Evolutionary conservation across 2,797 vertebrate genomes (phyloP), one percentile per base, ranked within the genome.

Genomic region (Apogon hyalosoma): DNA sequence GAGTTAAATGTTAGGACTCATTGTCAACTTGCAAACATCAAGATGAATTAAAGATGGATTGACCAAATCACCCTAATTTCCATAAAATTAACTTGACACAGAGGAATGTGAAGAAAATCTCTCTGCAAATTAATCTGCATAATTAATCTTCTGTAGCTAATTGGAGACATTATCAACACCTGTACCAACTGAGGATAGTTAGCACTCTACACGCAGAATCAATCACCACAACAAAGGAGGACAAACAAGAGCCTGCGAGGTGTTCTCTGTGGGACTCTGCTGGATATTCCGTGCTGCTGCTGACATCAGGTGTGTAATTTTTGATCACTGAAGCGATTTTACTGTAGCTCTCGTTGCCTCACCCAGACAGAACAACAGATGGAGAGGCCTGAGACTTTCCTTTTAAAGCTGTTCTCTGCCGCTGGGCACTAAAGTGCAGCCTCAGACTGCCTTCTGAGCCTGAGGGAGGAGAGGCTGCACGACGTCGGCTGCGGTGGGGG

Each of bases 311-410:
- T 83, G 79, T 75, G 73, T 77, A 54, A 82, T 83, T 86, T 86
- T 86, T 87, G 80, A 88, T 85, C 85, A 82, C 69, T 79, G 77
- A 80, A 73, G 75, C 63, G 1, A 57, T 78, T 82, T 83, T 52
- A 73, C 67, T 65, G 61, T 67, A 66, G 67, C 64, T 49, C 58
- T 45, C 45, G 62, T 67, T 73, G 59, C 47, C 66, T 78, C 67
- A 70, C 51, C 72, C 33, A 58, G 73, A 79, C 79, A 78, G 50
- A 82, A 77, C 67, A 86, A 79, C 81, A 89, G 89, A 88, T 87
- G 83, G 76, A 59, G 75, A 79, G 82, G 79, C 73, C 70, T 57
- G 63, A 86, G 84, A 68, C 61, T 70, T 76, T 75, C 48, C 69
- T 83, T 77, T 79, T 64, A 77, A 82, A 84, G 79, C 73, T 63